Evolutionary conservation across 2,888 invertebrate genomes (phyloP).

Genomic region (Parnassius smintheus): DNA sequence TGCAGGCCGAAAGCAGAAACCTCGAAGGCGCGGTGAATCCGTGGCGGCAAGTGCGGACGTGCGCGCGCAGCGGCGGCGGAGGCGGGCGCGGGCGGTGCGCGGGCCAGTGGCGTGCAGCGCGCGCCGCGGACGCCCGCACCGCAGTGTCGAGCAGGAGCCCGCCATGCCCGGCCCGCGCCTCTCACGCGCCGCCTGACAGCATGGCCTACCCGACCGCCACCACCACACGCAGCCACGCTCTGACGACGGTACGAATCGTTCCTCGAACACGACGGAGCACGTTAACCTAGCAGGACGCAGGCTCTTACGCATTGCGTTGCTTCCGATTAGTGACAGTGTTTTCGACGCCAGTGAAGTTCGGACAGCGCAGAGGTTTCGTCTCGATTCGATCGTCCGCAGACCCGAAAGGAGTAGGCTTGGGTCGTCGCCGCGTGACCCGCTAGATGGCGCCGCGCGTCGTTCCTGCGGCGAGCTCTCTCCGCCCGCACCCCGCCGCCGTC

Average conservation of each 20-base stretch:
- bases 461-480: conserved; percentile 78
- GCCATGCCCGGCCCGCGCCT: conserved; percentile 81
- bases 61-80: conserved; percentile 59
- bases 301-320: conserved; percentile 35
- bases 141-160: conserved; percentile 78
- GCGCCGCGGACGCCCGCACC: conserved; percentile 80
- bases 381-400: conserved; percentile 78
- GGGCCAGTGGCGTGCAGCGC: conserved; percentile 78
- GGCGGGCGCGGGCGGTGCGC: conserved; percentile 68
- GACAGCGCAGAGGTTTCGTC: conserved; percentile 61
- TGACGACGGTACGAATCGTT: conserved; percentile 73
- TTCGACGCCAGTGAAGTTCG: conserved; percentile 57
- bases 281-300: conserved; percentile 4
- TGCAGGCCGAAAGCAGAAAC: conserved; percentile 50
- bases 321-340: conserved; percentile 67
- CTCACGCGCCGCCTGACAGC: conserved; percentile 80
- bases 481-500: conserved; percentile 70
- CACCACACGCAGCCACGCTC: conserved; percentile 81
- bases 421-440: conserved; percentile 73
- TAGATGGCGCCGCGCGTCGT: conserved; percentile 77
- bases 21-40: conserved; percentile 36
- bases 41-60: conserved; percentile 46
- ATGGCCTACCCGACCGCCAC: conserved; percentile 79
- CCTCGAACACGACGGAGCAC: conserved; percentile 22
- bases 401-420: conserved; percentile 67